phyloP scores from a whole-genome alignment of 2,797 vertebrate genomes.

The Galaxias olidus region DNA sequence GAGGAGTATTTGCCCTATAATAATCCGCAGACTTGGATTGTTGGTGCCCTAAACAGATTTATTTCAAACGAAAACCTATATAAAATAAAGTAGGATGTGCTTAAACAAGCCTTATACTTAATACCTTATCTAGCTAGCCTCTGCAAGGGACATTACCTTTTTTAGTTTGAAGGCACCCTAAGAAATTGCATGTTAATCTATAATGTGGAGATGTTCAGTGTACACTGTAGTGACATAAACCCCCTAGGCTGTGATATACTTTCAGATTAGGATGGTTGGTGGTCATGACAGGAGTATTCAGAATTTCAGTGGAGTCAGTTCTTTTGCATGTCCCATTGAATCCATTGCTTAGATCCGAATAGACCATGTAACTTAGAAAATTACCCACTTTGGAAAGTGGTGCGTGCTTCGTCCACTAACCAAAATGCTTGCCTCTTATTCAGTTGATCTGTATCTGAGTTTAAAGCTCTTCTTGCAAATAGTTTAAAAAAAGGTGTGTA shows the following conservation, averaged over 20 bases:
- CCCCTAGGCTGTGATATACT: constrained; percentile 34
- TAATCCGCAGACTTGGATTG: constrained; percentile 39
- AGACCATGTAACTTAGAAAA: too few species aligned
- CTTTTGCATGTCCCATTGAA: constrained; percentile 7
- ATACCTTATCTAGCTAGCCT: constrained; percentile 35
- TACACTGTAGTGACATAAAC: constrained; percentile 32
- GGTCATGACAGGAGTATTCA: constrained; percentile 33
- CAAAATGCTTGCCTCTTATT: too few species aligned
- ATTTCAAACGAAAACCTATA: constrained; percentile 45
- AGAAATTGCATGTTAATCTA: constrained; percentile 53
- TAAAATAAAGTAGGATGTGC: constrained; percentile 50
- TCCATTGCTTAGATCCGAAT: not conserved
- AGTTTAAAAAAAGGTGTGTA: too few species aligned
- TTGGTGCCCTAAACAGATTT: constrained; percentile 34
- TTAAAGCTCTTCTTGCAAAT: too few species aligned
- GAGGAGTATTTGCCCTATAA: constrained; percentile 11
- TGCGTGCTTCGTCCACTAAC: too few species aligned
- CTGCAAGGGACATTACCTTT: constrained; percentile 23
- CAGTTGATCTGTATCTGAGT: too few species aligned
- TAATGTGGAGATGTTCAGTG: constrained; percentile 32
- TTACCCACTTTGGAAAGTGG: too few species aligned
- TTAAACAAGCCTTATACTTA: constrained; percentile 38
- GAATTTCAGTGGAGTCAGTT: not conserved
- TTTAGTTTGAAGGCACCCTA: constrained; percentile 38
- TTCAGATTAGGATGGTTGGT: constrained; percentile 34